phyloP scores from a whole-genome alignment of 1,140 invertebrate species.

The Holotrichia oblita region DNA sequence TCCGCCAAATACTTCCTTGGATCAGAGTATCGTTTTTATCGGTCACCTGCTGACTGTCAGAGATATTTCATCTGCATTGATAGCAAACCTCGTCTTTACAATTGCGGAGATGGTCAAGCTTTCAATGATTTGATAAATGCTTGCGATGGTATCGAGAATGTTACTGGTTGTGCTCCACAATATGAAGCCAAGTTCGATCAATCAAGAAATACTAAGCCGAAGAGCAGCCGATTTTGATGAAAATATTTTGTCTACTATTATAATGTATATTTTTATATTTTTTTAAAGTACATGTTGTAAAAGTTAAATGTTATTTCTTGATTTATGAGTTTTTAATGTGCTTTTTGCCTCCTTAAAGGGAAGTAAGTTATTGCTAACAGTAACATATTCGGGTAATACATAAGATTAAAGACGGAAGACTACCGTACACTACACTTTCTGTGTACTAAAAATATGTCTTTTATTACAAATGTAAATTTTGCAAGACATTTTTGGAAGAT shows the following conservation, averaged over 20 bases:
- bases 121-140: conserved; percentile 80
- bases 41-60: conserved; percentile 75
- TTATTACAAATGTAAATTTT: no score
- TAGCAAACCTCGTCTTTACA: conserved; percentile 72
- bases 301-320: not conserved
- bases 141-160: conserved; percentile 82
- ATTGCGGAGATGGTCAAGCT: conserved; percentile 80
- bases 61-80: conserved; percentile 85
- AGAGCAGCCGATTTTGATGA: not conserved
- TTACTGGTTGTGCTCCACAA: conserved; percentile 72
- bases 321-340: not conserved
- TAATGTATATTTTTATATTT: conserved; percentile 17
- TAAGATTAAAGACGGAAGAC: not conserved
- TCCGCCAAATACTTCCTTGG: conserved; percentile 62
- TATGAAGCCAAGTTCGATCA: conserved; percentile 24
- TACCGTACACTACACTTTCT: not conserved
- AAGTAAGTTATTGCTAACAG: not conserved
- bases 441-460: not conserved
- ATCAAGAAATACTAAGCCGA: not conserved
- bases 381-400: no score
- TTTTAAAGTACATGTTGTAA: conserved; percentile 7
- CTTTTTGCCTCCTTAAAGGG: not conserved
- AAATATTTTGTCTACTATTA: not conserved
- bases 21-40: conserved; percentile 65
- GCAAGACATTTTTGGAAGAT: no score